Evolutionary conservation across 2,113 vertebrate genomes (phyloP), one percentile per base, ranked within the genome.

Genomic region (Petrocephalus microphthalmus): DNA sequence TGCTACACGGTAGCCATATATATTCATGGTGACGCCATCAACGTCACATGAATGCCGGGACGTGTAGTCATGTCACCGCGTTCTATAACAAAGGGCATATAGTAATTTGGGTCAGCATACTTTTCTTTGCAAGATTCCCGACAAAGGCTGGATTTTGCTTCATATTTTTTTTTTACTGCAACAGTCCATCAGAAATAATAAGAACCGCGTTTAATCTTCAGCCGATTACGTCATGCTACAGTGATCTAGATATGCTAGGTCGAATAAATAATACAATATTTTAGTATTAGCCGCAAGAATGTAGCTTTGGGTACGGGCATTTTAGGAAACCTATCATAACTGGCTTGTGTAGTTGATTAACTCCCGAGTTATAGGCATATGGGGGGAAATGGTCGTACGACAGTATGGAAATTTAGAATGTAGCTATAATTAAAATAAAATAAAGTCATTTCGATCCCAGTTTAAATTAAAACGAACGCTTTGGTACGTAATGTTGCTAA

Each of bases 11-110:
- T 60, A 67, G 89, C 56, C 81, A 87, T 87, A 83, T 89, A 89
- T 89, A 89, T 78, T 87, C 86, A 11, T 20, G 0, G 25, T 89
- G 89, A 89, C 86, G 56, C 87, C 86, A 87, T 78, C 37, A 17
- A 29, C n/a, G n/a, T 52, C 74, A 53, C 74, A 74, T 33, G 89
- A 17, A 64, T 45, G 86, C 74, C 54, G 89, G 89, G 89, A 89
- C 49, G 42, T 84, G 89, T n/a, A 89, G 86, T 87, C 84, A 29
- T 57, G 8, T 25, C 29, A 20, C 10, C 42, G 56, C 45, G 22
- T 83, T 45, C 56, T 84, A 11, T 57, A 56, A 88, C 87, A 60
- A 88, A 88, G 53, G 78, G 37, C 20, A 57, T 25, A 37, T 25
- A 37, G 37, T 88, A 60, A 88, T 84, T 88, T 88, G 87, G 87